Base-by-base conservation (phyloP, 1,140 invertebrate genomes). In the Galendromus occidentalis region DNA sequence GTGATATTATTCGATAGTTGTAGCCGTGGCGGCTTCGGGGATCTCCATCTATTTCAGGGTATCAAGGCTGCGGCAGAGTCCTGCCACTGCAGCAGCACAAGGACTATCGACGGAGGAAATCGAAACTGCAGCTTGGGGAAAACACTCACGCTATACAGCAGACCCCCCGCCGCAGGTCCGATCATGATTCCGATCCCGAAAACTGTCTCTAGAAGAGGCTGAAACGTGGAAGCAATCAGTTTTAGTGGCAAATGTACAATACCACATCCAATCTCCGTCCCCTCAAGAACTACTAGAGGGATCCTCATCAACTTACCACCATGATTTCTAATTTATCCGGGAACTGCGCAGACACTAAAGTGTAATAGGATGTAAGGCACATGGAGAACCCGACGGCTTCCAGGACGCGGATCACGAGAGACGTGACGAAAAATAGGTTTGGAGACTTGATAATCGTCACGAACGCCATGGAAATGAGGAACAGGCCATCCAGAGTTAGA, bases 171-270 rank as follows among this genome's bases (percentile, higher is more conserved):
- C 14, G 51, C 51, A 17, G 51, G 51, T 14, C 51, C 51, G 25
- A 59, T 59, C 51, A 59, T 59, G 20, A 22, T 22, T 59, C 51
- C 51, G 51, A 59, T 14, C 17, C 51, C 51, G 25, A 59, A 59
- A 17, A 59, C 51, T n/a, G 51, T 59, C 33, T 59, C 51, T 9
- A 59, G 12, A 2, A 59, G 20, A 1, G 51, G 51, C 51, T 59
- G 22, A 25, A 59, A 59, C 25, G 14, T 5, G 33, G 1, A 18
- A 4, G 4, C 28, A 22, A 22, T 22, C 28, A n/a, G n/a, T n/a
- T n/a, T n/a, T n/a, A n/a, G n/a, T n/a, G n/a, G n/a, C n/a, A n/a
- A n/a, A n/a, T n/a, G n/a, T n/a, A n/a, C n/a, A n/a, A n/a, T n/a
- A n/a, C n/a, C n/a, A n/a, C n/a, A n/a, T n/a, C n/a, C n/a, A n/a